A percentile compares a stretch with the other conserved stretches of the same genome.
These are phyloP conservation scores for Amphiprion percula DNA, from an alignment of 2,113 vertebrate genomes.

Conservation along the genomic window DNA sequence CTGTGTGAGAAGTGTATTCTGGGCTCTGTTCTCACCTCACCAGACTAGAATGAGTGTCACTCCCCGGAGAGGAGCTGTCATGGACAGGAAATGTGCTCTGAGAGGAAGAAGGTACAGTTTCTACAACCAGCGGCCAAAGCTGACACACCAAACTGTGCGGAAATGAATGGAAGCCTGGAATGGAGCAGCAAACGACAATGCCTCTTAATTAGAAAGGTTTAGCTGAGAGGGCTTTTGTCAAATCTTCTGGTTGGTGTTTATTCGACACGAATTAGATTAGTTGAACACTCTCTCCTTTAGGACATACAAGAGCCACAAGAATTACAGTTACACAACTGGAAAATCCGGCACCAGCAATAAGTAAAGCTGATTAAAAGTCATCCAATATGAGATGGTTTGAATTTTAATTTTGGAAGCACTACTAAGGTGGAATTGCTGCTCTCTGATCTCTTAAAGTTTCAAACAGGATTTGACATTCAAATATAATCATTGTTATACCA, in stretches of 20 bases:
- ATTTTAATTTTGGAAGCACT: slow-evolving; percentile 45
- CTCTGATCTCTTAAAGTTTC: background rate
- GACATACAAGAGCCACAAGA: slow-evolving; percentile 59
- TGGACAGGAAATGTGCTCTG: slow-evolving; percentile 77
- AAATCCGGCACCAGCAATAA: slow-evolving; percentile 66
- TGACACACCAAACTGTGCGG: slow-evolving; percentile 72
- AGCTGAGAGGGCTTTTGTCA: slow-evolving; percentile 50
- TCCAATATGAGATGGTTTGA: slow-evolving; percentile 58
- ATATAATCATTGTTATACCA: no score
- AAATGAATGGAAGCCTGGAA: slow-evolving; percentile 51
- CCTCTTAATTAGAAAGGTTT: slow-evolving; percentile 61
- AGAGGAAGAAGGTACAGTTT: slow-evolving; percentile 49
- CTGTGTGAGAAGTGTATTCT: slow-evolving; percentile 78
- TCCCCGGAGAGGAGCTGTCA: slow-evolving; percentile 88
- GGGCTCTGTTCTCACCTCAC: slow-evolving; percentile 83
- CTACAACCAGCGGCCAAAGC: slow-evolving; percentile 33
- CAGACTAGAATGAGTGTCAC: slow-evolving; percentile 86
- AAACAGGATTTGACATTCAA: no score
- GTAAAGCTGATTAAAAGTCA: slow-evolving; percentile 74
- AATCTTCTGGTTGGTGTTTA: slow-evolving; percentile 57
- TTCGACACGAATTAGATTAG: slow-evolving; percentile 70
- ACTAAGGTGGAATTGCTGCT: slow-evolving; percentile 27
- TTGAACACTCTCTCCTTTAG: slow-evolving; percentile 57
- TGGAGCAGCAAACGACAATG: slow-evolving; percentile 19
- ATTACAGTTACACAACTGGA: slow-evolving; percentile 81